Percentiles rank a stretch among this genome's conserved stretches.
Evolutionary conservation across 2,113 vertebrate genomes (phyloP).

Genomic region (Eidolon helvum): DNA sequence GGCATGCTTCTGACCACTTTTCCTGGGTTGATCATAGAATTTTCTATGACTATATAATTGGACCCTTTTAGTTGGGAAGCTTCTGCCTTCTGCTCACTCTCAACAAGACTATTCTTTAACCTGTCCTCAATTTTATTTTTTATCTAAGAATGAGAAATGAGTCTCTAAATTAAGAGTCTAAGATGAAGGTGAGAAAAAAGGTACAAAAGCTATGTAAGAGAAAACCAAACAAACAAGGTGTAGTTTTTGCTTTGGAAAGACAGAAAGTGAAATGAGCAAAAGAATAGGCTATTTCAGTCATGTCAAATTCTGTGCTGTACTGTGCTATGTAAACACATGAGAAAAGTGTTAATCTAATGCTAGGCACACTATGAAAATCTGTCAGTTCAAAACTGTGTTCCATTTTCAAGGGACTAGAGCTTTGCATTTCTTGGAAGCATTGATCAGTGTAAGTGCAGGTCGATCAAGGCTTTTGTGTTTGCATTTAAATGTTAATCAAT

Average conservation of each 20-base stretch:
- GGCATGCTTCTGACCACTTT: neutral
- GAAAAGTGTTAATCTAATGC: conserved; percentile 71
- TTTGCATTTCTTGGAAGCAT: conserved; percentile 82
- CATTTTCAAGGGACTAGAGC: conserved; percentile 38
- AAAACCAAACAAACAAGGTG: conserved; percentile 13
- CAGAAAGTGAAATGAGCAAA: conserved; percentile 43
- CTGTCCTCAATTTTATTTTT: neutral
- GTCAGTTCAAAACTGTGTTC: conserved; percentile 43
- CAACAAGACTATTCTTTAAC: neutral
- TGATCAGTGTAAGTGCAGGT: conserved; percentile 78
- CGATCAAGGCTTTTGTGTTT: conserved; percentile 75
- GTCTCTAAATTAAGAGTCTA: conserved; percentile 47
- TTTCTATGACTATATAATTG: neutral
- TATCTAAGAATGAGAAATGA: conserved; percentile 22
- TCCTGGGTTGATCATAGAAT: neutral
- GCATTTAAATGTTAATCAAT: conserved; percentile 84
- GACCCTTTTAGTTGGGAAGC: neutral
- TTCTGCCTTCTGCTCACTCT: neutral
- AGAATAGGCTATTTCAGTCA: conserved; percentile 19
- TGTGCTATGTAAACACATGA: conserved; percentile 42
- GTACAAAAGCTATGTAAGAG: neutral
- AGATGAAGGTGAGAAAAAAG: conserved; percentile 30
- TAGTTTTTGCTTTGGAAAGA: conserved; percentile 53
- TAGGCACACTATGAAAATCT: conserved; percentile 56
- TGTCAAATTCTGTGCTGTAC: conserved; percentile 47